Evolutionary conservation across 1,140 invertebrate genomes (phyloP), one percentile per base, ranked within the genome.

Genomic region (Aphis gossypii): DNA sequence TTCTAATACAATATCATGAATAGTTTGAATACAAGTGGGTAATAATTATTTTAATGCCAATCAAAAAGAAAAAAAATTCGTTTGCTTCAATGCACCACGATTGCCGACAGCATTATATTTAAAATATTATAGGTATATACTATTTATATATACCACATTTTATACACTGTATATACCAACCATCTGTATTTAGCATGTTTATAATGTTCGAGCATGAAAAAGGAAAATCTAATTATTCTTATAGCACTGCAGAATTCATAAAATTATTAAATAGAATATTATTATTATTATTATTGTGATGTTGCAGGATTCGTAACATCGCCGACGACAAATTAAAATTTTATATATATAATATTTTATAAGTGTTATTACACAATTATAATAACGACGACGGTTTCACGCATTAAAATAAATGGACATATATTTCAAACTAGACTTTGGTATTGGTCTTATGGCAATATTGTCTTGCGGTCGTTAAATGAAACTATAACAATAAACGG

Each of bases 331-430:
- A 38, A 89, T 89, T 89, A 89, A 89, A 56, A 56, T 76, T 76
- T n/a, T 68, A n/a, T 30, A 68, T 68, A n/a, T 18, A 68, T 68
- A 14, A 60, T 38, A 23, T 51, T 54, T 23, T 8, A 46, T 89
- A 54, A 54, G 54, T 89, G 20, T 54, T 51, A 41, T 89, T 89
- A 88, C 23, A 38, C 51, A 25, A n/a, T n/a, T 76, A 60, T 60
- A 30, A 76, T 14, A 38, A 89, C 21, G 56, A 89, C 38, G 88
- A 89, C 88, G 35, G 88, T 89, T 89, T 25, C 35, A 35, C 51
- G 14, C 88, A 41, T 89, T 56, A 89, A 89, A 89, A 51, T 89
- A 56, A 89, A 89, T 89, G 88, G 23, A 89, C 18, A 56, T n/a
- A 76, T 76, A n/a, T 41, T 89, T 38, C 88, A 41, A 89, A 89